phyloP scores from a whole-genome alignment of 2,888 invertebrate species.

The Alcis repandata region DNA sequence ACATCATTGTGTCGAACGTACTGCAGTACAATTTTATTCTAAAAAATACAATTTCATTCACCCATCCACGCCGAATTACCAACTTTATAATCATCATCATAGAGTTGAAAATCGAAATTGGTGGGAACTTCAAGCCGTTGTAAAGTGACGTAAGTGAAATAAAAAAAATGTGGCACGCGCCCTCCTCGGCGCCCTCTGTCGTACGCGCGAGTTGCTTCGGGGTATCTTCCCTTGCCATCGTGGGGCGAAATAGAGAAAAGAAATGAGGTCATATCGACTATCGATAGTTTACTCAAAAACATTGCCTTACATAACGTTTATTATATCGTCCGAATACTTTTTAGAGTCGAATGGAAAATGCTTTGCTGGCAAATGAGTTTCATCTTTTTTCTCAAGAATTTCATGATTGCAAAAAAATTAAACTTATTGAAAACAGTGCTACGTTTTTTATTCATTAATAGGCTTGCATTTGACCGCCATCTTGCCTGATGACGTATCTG shows the following conservation, averaged over 20 bases:
- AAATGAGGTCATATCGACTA: constrained; percentile 29
- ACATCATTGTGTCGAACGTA: constrained; percentile 65
- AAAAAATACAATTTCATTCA: constrained; percentile 54
- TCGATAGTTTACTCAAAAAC: not conserved
- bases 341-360: no score
- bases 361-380: no score
- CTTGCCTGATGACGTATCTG: no score
- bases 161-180: constrained; percentile 86
- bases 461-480: no score
- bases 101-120: constrained; percentile 45
- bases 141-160: constrained; percentile 73
- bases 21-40: constrained; percentile 36
- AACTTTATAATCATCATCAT: not conserved
- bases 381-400: no score
- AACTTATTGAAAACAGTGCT: no score
- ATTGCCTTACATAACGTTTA: no score
- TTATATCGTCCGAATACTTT: no score
- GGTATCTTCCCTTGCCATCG: constrained; percentile 82
- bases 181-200: constrained; percentile 57
- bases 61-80: not conserved
- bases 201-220: constrained; percentile 67
- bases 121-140: constrained; percentile 55
- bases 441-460: no score
- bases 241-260: constrained; percentile 67
- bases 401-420: no score